These are phyloP conservation scores for Scaptodrosophila latifasciaeformis DNA, from an alignment of 2,888 invertebrate genomes.

Conservation along the genomic window DNA sequence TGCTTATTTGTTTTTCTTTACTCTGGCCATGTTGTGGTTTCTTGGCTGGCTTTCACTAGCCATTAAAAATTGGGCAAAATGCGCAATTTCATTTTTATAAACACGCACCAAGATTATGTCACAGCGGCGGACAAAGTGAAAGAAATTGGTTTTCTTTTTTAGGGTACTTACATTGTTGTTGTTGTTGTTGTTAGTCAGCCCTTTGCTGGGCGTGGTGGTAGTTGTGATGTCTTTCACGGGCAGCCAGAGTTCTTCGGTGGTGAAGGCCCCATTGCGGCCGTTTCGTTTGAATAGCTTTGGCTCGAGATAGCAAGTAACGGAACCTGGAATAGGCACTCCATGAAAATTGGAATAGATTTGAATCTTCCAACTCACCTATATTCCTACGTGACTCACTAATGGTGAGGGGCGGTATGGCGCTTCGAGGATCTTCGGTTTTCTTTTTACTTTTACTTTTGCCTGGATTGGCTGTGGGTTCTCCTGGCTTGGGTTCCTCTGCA, in stretches of 20 bases:
- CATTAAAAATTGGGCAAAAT: conserved; percentile 15
- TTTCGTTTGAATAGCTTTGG: conserved; percentile 73
- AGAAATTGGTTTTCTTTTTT: background rate
- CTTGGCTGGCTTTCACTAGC: conserved; percentile 33
- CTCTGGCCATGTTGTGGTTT: conserved; percentile 21
- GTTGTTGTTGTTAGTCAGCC: conserved; percentile 34
- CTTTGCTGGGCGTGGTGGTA: conserved; percentile 60
- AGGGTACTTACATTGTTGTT: conserved; percentile 47
- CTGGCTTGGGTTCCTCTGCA: conserved; percentile 31
- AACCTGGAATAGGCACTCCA: conserved; percentile 50
- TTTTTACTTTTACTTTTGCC: conserved; percentile 42
- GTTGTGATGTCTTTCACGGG: conserved; percentile 74
- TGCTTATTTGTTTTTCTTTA: conserved; percentile 1
- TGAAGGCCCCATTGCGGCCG: conserved; percentile 61
- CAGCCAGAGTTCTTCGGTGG: conserved; percentile 74
- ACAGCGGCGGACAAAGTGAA: conserved; percentile 18
- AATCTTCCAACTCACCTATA: conserved; percentile 57
- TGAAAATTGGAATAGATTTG: background rate
- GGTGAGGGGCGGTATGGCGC: conserved; percentile 67
- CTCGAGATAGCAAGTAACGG: conserved; percentile 75
- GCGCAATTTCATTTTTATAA: background rate
- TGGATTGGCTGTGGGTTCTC: conserved; percentile 12
- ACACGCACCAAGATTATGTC: conserved; percentile 23
- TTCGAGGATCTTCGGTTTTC: conserved; percentile 46
- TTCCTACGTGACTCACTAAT: conserved; percentile 73